Evolutionary conservation across 2,113 vertebrate species (phyloP).

Genomic region (Brachyhypopomus gauderio): DNA sequence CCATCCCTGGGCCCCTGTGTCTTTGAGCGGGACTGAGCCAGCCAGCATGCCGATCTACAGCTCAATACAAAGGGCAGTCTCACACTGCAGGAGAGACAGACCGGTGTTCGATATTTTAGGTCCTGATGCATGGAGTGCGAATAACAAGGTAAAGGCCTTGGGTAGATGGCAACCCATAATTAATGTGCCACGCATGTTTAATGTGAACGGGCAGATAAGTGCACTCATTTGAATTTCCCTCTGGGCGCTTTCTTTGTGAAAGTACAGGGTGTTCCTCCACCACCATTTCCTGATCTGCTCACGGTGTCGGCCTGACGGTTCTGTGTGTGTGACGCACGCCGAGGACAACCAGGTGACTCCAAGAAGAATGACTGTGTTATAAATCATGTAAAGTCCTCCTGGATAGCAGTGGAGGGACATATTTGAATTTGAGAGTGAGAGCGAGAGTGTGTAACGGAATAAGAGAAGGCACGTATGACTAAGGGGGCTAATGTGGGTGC

Average conservation of each 20-base stretch:
- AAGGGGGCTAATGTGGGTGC: too few species aligned
- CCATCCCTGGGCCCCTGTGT: neutral
- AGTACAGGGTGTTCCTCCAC: neutral
- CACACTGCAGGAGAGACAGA: constrained; percentile 28
- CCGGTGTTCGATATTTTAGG: neutral
- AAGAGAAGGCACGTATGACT: neutral
- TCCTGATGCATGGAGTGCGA: constrained; percentile 31
- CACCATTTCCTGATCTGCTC: neutral
- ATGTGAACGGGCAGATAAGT: neutral
- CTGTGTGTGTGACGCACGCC: neutral
- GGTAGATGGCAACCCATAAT: constrained; percentile 40
- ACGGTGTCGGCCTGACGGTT: too few species aligned
- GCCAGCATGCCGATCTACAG: constrained; percentile 33
- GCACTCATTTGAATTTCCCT: neutral
- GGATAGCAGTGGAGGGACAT: neutral
- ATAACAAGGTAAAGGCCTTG: constrained; percentile 34
- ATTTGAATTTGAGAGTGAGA: neutral
- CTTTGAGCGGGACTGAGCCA: constrained; percentile 34
- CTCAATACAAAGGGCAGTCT: constrained; percentile 4
- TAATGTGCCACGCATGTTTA: constrained; percentile 25
- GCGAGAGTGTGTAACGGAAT: neutral
- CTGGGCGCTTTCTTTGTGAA: neutral
- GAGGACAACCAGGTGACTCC: neutral
- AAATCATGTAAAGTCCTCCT: neutral
- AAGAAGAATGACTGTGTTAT: neutral